Base-by-base conservation (phyloP, 2,888 invertebrate species). In the Drosophila nr. fundita region DNA sequence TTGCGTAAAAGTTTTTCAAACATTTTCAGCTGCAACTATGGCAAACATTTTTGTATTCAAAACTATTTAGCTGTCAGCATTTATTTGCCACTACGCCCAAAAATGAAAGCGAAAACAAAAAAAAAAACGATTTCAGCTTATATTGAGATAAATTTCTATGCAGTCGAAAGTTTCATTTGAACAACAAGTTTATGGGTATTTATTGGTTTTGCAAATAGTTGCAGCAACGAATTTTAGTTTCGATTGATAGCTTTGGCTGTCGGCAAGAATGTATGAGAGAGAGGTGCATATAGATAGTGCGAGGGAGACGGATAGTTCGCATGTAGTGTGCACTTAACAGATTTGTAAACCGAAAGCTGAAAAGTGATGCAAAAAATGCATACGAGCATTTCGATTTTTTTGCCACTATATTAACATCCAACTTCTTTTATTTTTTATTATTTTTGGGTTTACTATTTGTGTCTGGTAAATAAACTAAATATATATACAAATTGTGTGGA, bases 1-100 rank as follows among this genome's bases (percentile, higher is more conserved):
- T 89, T 87, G 87, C 70, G 75, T 78, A 90, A 80, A 87, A 90
- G 63, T 90, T 87, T 87, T 82, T 63, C 71, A 87, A 87, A 87
- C 87, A 87, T 90, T 87, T 76, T 38, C 29, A 38, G 60, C 59
- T 64, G 73, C 74, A 87, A 90, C 87, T 87, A 90, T 89, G 78
- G 66, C 78, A 84, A 80, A 87, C 88, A 89, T 90, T 86, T 86
- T 82, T 72, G 90, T 82, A 87, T 78, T 82, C 75, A 70, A 85
- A 85, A 88, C 88, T 88, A 77, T 89, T 82, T 89, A 75, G 83
- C 85, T 85, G 90, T 85, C 90, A 87, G 85, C 83, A 74, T 76
- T 72, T 75, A 79, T 79, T 75, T 72, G 71, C 68, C 48, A 27
- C 36, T 32, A 48, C 29, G 54, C 34, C 63, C 8, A 21, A 45